Base-by-base conservation (phyloP, 2,888 invertebrate species). In the Plemyria rubiginata region DNA sequence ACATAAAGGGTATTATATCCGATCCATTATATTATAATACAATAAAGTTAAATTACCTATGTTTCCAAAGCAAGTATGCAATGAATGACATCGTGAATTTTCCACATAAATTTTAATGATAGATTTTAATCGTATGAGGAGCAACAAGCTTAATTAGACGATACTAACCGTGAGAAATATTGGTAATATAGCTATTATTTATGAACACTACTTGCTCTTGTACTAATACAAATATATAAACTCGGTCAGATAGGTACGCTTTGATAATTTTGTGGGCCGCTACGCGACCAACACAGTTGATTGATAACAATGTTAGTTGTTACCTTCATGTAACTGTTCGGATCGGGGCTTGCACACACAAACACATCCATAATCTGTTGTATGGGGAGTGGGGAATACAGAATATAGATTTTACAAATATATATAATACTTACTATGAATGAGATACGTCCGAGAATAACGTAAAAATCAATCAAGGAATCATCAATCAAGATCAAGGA, bases 51-150 rank as follows among this genome's bases (percentile, higher is more conserved):
- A n/a, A n/a, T 51, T 51, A 65, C 57, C 54, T 49, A 50, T 46
- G 11, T 38, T 38, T 11, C 8, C 32, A 52, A 48, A 53, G 53
- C 50, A 53, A 53, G 51, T 57, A 57, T 57, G 56, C 60, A 22
- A 54, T 57, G 60, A 61, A 60, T 57, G 54, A 43, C 38, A 65
- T 60, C 54, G 53, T 57, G 51, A 54, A 51, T 60, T 60, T 60
- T 54, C 50, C 54, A 65, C 53, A 56, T 38, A 60, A 53, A 22
- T 22, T 1, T 2, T 22, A 22, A 54, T 40, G 49, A 50, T 36
- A 53, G 49, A 53, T 53, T 32, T 49, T 13, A 28, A 40, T 36
- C 49, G 13, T 56, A 56, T 40, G n/a, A n/a, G n/a, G n/a, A n/a
- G n/a, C n/a, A n/a, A n/a, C n/a, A n/a, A 28, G 38, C 50, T 54